Percentiles rank a stretch among this genome's conserved stretches.
Conservation (phyloP, 2,888 invertebrate genomes). For the Hermodice carunculata region DNA sequence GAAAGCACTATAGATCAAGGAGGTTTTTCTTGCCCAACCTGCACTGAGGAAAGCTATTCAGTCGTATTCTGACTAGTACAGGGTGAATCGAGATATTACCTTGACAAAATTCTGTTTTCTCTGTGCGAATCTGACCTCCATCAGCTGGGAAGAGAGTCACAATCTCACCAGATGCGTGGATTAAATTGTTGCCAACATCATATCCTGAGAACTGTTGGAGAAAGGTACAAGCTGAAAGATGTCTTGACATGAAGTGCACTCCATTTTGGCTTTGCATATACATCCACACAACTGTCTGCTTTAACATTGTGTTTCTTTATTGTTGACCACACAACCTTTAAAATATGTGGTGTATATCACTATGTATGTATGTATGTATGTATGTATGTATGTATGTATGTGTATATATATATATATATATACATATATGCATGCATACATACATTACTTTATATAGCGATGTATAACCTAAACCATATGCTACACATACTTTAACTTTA, state of each 20-base stretch:
- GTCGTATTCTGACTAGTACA: background rate
- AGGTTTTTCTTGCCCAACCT: conserved; percentile 56
- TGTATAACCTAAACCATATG: background rate
- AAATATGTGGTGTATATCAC: too few species aligned
- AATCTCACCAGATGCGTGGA: conserved; percentile 64
- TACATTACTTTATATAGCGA: background rate
- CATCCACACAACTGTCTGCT: too few species aligned
- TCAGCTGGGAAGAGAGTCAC: conserved; percentile 65
- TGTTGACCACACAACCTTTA: too few species aligned
- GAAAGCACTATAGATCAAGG: background rate
- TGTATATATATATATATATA: background rate
- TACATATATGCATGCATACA: background rate
- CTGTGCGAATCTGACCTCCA: conserved; percentile 65
- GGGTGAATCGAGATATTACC: too few species aligned
- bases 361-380: too few species aligned
- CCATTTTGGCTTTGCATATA: too few species aligned
- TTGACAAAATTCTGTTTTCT: conserved; percentile 63
- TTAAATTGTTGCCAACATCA: conserved; percentile 65
- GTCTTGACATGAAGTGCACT: too few species aligned
- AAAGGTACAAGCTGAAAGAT: background rate
- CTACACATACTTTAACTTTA: too few species aligned
- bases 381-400: background rate
- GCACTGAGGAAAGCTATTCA: background rate
- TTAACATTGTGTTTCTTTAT: too few species aligned
- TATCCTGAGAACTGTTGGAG: conserved; percentile 65